Percentiles rank a stretch among this genome's conserved stretches.
phyloP scores from a whole-genome alignment of 1,140 invertebrate genomes.

The Bombus breviceps region DNA sequence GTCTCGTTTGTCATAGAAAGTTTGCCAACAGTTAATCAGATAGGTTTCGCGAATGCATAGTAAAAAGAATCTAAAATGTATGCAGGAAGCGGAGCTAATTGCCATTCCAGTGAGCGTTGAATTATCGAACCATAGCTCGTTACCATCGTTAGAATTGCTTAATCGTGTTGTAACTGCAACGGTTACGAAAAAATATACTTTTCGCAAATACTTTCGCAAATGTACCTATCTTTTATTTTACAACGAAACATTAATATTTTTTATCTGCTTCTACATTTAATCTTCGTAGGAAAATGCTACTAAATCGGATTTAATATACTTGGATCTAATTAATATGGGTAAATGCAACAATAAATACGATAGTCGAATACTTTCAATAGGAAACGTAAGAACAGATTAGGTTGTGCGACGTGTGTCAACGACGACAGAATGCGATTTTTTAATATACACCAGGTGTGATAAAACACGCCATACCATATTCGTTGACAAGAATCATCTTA shows the following conservation, averaged over 20 bases:
- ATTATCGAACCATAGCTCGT: slow-evolving; percentile 64
- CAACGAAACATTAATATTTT: too few relatives aligned
- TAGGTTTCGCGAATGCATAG: background rate
- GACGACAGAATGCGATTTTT: too few relatives aligned
- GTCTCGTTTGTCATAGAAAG: background rate
- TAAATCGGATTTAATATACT: too few relatives aligned
- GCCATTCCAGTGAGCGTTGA: slow-evolving; percentile 54
- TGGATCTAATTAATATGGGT: too few relatives aligned
- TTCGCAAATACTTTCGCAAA: background rate
- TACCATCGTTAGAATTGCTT: background rate
- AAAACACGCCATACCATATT: background rate
- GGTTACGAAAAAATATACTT: background rate
- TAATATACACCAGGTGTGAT: too few relatives aligned
- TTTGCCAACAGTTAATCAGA: background rate
- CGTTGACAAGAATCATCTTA: background rate
- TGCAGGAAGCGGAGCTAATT: slow-evolving; percentile 38
- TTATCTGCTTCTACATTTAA: too few relatives aligned
- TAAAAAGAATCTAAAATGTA: background rate
- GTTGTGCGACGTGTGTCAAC: too few relatives aligned
- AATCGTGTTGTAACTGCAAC: background rate
- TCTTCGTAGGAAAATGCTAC: too few relatives aligned
- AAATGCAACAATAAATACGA: too few relatives aligned
- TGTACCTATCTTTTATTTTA: background rate
- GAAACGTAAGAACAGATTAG: too few relatives aligned
- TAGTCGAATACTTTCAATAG: too few relatives aligned